Conservation (phyloP, 1,140 invertebrate genomes). For the Colletes gigas region DNA sequence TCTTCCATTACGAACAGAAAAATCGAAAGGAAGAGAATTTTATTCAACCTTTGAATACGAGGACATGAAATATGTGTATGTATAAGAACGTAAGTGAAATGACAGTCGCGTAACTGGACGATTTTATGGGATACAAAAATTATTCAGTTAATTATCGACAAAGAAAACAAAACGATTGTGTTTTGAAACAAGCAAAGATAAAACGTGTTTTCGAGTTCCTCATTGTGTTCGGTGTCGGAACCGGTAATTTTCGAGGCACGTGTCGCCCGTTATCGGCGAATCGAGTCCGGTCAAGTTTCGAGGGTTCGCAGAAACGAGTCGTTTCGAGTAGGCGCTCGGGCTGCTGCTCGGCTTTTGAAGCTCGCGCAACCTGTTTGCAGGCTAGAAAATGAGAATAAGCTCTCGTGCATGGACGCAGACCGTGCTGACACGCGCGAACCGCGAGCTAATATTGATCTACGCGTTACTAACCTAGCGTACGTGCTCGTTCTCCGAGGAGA, state of each 20-base stretch:
- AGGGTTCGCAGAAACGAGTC: not conserved
- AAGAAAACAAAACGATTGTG: no score
- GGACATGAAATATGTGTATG: no score
- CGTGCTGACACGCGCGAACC: constrained; percentile 53
- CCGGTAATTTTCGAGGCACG: not conserved
- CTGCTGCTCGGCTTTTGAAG: not conserved
- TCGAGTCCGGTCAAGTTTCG: not conserved
- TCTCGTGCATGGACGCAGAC: constrained; percentile 9
- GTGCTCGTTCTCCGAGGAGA: constrained; percentile 23
- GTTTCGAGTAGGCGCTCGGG: not conserved
- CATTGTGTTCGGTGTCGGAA: not conserved
- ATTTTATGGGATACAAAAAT: no score
- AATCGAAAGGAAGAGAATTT: not conserved
- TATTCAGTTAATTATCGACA: no score
- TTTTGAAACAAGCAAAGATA: no score
- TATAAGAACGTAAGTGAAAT: no score
- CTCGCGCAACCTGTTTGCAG: constrained; percentile 4
- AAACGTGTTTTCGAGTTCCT: not conserved
- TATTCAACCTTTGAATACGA: not conserved
- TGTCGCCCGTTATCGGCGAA: constrained; percentile 1
- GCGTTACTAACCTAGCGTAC: constrained; percentile 66
- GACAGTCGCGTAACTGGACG: no score
- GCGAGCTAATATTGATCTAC: constrained; percentile 68
- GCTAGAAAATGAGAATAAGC: constrained; percentile 41
- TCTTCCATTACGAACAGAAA: no score